Base-by-base conservation (phyloP, 2,888 invertebrate species). In the Cetonia aurata region DNA sequence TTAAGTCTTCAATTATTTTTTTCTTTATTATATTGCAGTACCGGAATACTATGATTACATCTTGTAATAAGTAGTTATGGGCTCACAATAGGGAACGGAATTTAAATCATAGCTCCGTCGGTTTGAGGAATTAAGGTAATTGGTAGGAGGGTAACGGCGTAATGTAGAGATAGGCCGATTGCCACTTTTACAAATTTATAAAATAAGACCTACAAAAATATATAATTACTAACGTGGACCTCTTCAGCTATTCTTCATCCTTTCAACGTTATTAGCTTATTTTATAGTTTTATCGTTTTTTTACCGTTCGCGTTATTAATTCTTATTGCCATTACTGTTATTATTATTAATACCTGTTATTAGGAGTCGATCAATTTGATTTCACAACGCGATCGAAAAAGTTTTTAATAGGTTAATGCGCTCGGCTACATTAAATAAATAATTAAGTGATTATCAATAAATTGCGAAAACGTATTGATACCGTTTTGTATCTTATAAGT, bases 51-150 rank as follows among this genome's bases (percentile, higher is more conserved):
- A 80, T 82, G 80, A 82, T 82, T 82, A 81, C 77, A 80, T 78
- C 77, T 81, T 79, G 79, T 81, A 82, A 82, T 81, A 80, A 79
- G 81, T 80, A 79, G 81, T 81, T 81, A 80, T 75, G 76, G 77
- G 76, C 76, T 80, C 80, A 83, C 83, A 83, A 83, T 83, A 81
- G 82, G 79, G 82, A 82, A 80, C 81, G 83, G 83, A 83, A 83
- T 83, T 83, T 83, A 83, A 84, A 83, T 83, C 81, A 82, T 81
- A 81, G 78, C 80, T 78, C 77, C 77, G 80, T 79, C 79, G 75
- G 79, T 79, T 82, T 82, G 77, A 79, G 78, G 80, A 83, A 82
- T 83, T 81, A 82, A 81, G 79, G 80, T 83, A 82, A 83, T 82
- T 79, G 80, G 78, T 80, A 80, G 83, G 79, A 77, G 79, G 79